Percentiles rank a stretch among this genome's conserved stretches.
Evolutionary conservation across 2,888 invertebrate species (phyloP).

Genomic region (Sturmia bella): DNA sequence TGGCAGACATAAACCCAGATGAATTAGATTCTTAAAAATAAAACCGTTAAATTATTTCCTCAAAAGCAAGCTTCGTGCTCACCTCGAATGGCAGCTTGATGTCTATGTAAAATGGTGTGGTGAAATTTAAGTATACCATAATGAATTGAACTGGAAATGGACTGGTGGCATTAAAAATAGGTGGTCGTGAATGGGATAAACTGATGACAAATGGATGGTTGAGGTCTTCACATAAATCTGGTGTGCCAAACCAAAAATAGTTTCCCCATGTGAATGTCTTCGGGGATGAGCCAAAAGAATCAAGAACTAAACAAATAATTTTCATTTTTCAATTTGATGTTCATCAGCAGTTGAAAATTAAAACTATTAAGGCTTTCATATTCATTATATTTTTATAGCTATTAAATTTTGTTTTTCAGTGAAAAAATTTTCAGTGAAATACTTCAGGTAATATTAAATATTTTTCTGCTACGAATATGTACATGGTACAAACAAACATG

Average conservation of each 20-base stretch:
- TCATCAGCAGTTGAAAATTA: too few species aligned
- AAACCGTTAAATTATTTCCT: neutral
- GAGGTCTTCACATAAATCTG: slow-evolving; percentile 74
- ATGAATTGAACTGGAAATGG: slow-evolving; percentile 74
- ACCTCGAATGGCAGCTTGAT: slow-evolving; percentile 76
- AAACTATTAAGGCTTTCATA: too few species aligned
- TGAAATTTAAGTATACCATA: slow-evolving; percentile 75
- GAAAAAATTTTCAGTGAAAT: too few species aligned
- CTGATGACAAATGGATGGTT: slow-evolving; percentile 74
- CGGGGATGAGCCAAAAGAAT: slow-evolving; percentile 75
- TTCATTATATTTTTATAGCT: too few species aligned
- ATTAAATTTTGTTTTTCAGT: too few species aligned
- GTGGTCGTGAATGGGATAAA: slow-evolving; percentile 65
- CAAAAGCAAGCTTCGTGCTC: slow-evolving; percentile 2
- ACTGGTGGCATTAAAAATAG: slow-evolving; percentile 73
- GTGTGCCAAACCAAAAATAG: slow-evolving; percentile 76
- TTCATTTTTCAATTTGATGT: too few species aligned
- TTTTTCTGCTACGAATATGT: too few species aligned
- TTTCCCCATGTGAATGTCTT: slow-evolving; percentile 76
- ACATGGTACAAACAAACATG: too few species aligned
- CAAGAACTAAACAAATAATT: slow-evolving; percentile 72
- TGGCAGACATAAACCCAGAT: slow-evolving; percentile 82
- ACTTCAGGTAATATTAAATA: too few species aligned
- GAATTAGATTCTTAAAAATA: slow-evolving; percentile 75
- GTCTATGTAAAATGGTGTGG: slow-evolving; percentile 75